phyloP scores from a whole-genome alignment of 2,113 vertebrate genomes.

The Illadopsis cleaveri region DNA sequence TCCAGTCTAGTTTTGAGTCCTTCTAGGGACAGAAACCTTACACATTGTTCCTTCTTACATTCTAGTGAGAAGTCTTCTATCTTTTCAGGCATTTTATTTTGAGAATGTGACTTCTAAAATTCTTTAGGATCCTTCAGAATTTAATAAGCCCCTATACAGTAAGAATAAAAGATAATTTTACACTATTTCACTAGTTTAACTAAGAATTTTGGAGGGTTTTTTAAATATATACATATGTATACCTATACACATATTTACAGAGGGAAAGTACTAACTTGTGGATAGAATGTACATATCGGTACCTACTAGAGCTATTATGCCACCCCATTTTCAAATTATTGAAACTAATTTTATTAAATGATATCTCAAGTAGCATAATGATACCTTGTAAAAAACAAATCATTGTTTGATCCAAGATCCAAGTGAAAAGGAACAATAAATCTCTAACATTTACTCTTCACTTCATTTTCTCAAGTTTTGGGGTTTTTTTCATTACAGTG shows the following conservation, averaged over 20 bases:
- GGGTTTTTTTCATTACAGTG: background rate
- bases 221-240: background rate
- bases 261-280: background rate
- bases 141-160: background rate
- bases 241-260: background rate
- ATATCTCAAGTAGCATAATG: background rate
- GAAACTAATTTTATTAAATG: background rate
- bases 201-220: background rate
- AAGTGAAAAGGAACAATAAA: background rate
- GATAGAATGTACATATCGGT: background rate
- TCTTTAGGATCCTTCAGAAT: background rate
- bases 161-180: background rate
- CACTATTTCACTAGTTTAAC: background rate
- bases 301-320: background rate
- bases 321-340: background rate
- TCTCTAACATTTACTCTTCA: background rate
- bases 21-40: background rate
- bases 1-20: background rate
- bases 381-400: background rate
- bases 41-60: rapidly evolving
- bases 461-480: conserved; percentile 22
- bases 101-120: background rate
- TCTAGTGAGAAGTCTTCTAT: background rate
- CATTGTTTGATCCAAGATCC: background rate
- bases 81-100: background rate